These are phyloP conservation scores for Spea multiplicata DNA, from an alignment of 2,113 vertebrate species.

Conservation along the genomic window DNA sequence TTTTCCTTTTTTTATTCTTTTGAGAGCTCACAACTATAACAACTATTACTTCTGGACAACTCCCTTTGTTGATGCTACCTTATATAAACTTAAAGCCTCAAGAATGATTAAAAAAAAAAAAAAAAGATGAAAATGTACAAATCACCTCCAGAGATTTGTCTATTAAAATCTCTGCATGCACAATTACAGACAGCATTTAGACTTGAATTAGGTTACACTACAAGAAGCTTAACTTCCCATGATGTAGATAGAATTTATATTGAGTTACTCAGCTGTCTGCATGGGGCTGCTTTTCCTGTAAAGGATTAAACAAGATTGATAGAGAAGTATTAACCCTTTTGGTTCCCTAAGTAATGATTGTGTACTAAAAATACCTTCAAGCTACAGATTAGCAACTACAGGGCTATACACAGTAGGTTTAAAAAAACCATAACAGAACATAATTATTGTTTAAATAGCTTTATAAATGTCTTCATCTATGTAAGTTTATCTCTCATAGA, in stretches of 20 bases:
- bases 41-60: too few relatives aligned
- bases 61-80: background rate
- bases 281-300: background rate
- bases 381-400: too few relatives aligned
- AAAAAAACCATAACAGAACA: too few relatives aligned
- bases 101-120: background rate
- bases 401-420: too few relatives aligned
- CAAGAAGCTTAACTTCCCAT: constrained; percentile 11
- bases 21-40: too few relatives aligned
- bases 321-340: background rate
- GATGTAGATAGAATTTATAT: constrained; percentile 16
- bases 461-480: too few relatives aligned
- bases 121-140: background rate
- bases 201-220: constrained; percentile 20
- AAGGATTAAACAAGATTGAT: background rate
- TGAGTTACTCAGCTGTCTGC: background rate
- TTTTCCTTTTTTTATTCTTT: too few relatives aligned
- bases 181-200: constrained; percentile 6
- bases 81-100: background rate
- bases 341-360: background rate
- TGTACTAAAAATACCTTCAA: background rate
- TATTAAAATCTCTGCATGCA: constrained; percentile 15
- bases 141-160: background rate
- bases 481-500: too few relatives aligned
- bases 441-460: too few relatives aligned